Base-by-base conservation (phyloP, 2,888 invertebrate species). In the Slavum lentiscoides region DNA sequence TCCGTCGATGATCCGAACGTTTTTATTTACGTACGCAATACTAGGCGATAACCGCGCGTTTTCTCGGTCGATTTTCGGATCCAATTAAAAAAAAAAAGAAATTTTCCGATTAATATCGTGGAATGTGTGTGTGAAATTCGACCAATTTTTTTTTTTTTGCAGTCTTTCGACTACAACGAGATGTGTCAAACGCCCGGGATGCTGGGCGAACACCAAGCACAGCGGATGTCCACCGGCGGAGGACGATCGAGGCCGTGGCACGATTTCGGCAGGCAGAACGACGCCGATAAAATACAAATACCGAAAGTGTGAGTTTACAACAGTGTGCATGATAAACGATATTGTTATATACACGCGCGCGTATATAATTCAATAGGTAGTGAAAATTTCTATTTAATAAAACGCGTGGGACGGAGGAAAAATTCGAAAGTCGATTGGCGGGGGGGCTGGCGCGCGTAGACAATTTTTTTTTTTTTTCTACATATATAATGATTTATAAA, bases 251-350 rank as follows among this genome's bases (percentile, higher is more conserved):
- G 94, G 85, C 95, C 95, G 84, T 96, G 95, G 95, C 96, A 95
- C 88, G 96, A 96, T 89, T 96, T 95, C 88, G 96, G 95, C 82
- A 90, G 96, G 84, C 95, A 95, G 87, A 95, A 95, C 86, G 96
- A 96, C 87, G 94, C 94, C 82, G 96, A 96, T 88, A 96, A 96
- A 90, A 95, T 97, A 86, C 96, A 97, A 89, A 97, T 97, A 89
- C 95, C 96, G 87, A 97, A 97, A 93, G 90, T 96, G 96, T 97
- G 89, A 95, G 96, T n/a, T n/a, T n/a, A n/a, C n/a, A n/a, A n/a
- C n/a, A n/a, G n/a, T n/a, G n/a, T 93, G 37, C 67, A 21, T n/a
- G 15, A 23, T 62, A n/a, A 11, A 67, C 43, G 9, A 30, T 30
- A 30, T 30, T 30, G 4, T 30, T 1, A 30, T 30, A 4, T 30